Base-by-base conservation (phyloP, 2,888 invertebrate species). In the Heteropelma amictum region DNA sequence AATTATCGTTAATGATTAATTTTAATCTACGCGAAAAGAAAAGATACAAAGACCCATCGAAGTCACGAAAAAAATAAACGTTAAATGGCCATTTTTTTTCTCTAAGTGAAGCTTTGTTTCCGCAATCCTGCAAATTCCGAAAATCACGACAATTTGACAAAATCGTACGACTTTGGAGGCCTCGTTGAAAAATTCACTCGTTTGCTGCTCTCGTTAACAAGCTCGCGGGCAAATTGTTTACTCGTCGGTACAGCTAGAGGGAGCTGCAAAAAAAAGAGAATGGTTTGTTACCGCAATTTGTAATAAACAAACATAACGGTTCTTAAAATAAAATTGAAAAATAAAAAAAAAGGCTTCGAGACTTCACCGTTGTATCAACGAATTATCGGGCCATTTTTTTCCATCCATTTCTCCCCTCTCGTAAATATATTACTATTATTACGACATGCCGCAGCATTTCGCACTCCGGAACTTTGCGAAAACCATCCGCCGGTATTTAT, bases 291-390 rank as follows among this genome's bases (percentile, higher is more conserved):
- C 2, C 38, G 26, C 38, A 28, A 40, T 51, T 17, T 10, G 64
- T 40, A 14, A 14, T 14, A 30, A 35, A 53, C 49, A 75, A 71
- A 71, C 30, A 75, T 71, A 74, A 70, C 74, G 69, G 74, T 49
- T 23, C 10, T n/a, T n/a, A n/a, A 5, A 10, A 38, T 28, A 26
- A 38, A 38, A 21, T 14, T 17, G 2, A 56, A 23, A 21, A 33
- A 23, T 38, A 8, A 51, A 17, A 35, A 35, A 45, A 45, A 40
- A 35, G 30, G 10, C 42, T 53, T 42, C n/a, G n/a, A n/a, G n/a
- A 12, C 51, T 26, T 47, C 42, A 14, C 35, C 14, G 65, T 75
- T 75, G 61, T 61, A 49, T 60, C 49, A 65, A 75, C 70, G 54
- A 65, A 75, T 71, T 70, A 70, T 61, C 65, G 35, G 8, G 33